Conservation (phyloP, 1,140 invertebrate genomes). For the Anastrepha ludens region DNA sequence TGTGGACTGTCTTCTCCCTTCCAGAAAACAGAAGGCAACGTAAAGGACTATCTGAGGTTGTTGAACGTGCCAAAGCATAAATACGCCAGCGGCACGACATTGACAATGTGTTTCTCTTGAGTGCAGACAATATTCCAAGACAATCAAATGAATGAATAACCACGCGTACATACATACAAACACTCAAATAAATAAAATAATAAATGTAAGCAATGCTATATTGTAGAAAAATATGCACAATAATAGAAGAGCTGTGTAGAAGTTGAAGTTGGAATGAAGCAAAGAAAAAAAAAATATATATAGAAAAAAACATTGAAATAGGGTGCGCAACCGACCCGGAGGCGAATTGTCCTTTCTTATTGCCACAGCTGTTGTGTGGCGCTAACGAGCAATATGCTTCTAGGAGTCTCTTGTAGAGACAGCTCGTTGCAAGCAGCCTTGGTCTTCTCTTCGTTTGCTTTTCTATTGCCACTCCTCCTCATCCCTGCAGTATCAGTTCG, state of each 20-base stretch:
- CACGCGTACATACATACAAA: neutral
- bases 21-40: neutral
- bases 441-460: neutral
- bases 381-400: conserved; percentile 24
- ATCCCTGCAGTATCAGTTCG: neutral
- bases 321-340: conserved; percentile 20
- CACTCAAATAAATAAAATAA: neutral
- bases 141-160: conserved; percentile 33
- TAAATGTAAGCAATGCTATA: conserved; percentile 36
- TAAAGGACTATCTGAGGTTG: neutral
- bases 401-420: conserved; percentile 10
- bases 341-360: conserved; percentile 47
- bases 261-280: neutral
- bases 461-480: neutral
- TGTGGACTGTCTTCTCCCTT: neutral
- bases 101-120: conserved; percentile 55
- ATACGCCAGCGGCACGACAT: conserved; percentile 49
- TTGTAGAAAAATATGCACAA: conserved; percentile 19
- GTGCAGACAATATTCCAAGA: conserved; percentile 51
- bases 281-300: neutral
- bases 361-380: conserved; percentile 12
- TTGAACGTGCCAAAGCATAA: conserved; percentile 55
- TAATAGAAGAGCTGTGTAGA: neutral
- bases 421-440: neutral
- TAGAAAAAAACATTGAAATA: neutral